Conservation (phyloP, 2,888 invertebrate species). For the Steinernema hermaphroditum region DNA sequence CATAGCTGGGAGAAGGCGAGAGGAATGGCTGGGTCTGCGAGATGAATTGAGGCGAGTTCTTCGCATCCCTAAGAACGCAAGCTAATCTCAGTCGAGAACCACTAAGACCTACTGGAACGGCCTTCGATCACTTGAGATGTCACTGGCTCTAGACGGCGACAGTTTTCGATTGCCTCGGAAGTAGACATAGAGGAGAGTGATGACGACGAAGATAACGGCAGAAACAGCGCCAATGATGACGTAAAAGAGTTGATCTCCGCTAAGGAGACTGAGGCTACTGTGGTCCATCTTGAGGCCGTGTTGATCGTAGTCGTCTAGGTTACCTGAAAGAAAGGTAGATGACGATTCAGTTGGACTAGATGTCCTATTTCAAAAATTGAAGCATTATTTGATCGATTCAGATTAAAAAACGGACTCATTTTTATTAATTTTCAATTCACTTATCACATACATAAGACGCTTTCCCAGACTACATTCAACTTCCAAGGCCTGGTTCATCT, state of each 20-base stretch:
- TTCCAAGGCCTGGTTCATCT: no score
- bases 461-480: no score
- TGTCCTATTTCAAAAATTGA: no score
- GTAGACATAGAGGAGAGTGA: constrained; percentile 22
- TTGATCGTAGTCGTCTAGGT: constrained; percentile 11
- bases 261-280: not conserved
- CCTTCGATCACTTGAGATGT: not conserved
- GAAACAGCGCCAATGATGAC: constrained; percentile 18
- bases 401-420: no score
- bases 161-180: not conserved
- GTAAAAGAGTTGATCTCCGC: constrained; percentile 28
- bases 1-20: not conserved
- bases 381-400: no score
- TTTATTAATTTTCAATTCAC: no score
- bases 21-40: not conserved
- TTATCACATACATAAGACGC: no score
- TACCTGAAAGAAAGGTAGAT: not conserved
- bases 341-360: no score
- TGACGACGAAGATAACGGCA: not conserved
- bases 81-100: not conserved
- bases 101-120: not conserved
- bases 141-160: not conserved
- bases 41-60: not conserved
- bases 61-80: not conserved
- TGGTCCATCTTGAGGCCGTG: constrained; percentile 17